Conservation (phyloP, 2,888 invertebrate genomes). For the Drosophila cognata region DNA sequence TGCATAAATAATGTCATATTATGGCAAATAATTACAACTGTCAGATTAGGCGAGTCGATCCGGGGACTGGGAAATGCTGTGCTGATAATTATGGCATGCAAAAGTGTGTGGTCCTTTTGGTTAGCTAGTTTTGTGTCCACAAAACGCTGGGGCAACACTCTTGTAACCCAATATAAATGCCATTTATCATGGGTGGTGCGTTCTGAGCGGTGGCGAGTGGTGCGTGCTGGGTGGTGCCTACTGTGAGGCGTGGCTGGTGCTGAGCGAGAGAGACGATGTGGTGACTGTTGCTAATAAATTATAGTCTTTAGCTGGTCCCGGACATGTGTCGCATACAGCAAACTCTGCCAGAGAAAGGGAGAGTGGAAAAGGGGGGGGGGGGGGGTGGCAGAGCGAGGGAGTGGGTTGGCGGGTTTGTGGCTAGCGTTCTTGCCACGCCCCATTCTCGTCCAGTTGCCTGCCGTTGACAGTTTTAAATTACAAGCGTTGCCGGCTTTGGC, state of each 20-base stretch:
- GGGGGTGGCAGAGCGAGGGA: not conserved
- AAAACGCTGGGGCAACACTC: conserved; percentile 51
- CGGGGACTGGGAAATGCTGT: conserved; percentile 34
- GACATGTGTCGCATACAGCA: conserved; percentile 67
- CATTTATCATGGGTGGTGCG: conserved; percentile 70
- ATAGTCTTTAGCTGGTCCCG: conserved; percentile 55
- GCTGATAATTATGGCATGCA: conserved; percentile 58
- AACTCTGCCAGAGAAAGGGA: not conserved
- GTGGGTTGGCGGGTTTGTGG: not conserved
- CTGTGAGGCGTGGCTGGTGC: conserved; percentile 44
- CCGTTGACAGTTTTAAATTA: conserved; percentile 81
- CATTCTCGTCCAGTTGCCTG: conserved; percentile 40
- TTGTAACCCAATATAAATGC: conserved; percentile 79
- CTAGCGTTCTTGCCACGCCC: conserved; percentile 2
- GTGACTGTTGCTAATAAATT: conserved; percentile 80
- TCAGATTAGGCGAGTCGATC: conserved; percentile 53
- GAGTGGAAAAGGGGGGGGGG: not conserved
- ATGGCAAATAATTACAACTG: conserved; percentile 76
- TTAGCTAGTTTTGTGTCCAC: conserved; percentile 17
- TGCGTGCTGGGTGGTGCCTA: conserved; percentile 4
- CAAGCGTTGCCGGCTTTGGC: conserved; percentile 62
- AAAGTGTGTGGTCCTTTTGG: conserved; percentile 44
- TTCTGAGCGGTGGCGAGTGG: conserved; percentile 4
- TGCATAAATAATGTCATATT: conserved; percentile 75
- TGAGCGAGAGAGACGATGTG: conserved; percentile 51